Percentiles rank a stretch among this genome's conserved stretches.
These are phyloP conservation scores for Drosophila bunnanda DNA, from an alignment of 2,888 invertebrate genomes.

Conservation along the genomic window DNA sequence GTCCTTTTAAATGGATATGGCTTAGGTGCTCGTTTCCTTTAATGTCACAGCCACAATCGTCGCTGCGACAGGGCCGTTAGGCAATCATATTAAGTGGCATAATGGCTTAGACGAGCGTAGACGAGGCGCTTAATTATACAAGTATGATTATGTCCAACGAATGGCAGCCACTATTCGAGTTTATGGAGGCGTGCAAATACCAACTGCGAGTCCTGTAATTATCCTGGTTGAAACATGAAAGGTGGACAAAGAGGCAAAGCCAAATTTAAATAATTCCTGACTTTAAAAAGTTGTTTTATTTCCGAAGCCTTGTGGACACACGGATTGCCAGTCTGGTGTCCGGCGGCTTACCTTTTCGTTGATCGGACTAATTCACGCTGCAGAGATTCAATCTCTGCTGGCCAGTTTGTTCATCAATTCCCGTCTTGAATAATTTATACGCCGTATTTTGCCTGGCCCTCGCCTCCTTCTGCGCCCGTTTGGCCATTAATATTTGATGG, in stretches of 20 bases:
- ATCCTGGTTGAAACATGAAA: not conserved
- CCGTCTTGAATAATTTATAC: constrained; percentile 39
- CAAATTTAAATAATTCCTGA: not conserved
- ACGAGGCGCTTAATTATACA: constrained; percentile 48
- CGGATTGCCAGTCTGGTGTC: constrained; percentile 5
- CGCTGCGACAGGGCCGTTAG: constrained; percentile 37
- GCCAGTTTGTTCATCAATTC: constrained; percentile 40
- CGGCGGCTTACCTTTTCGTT: not conserved
- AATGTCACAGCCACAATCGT: constrained; percentile 36
- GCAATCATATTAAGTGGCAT: constrained; percentile 70
- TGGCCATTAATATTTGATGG: constrained; percentile 54
- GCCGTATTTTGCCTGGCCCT: not conserved
- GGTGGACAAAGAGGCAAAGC: not conserved
- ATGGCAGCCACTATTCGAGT: constrained; percentile 14
- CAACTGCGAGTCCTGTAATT: constrained; percentile 11
- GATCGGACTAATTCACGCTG: constrained; percentile 16
- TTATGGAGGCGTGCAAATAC: constrained; percentile 21
- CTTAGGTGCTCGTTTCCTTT: constrained; percentile 42
- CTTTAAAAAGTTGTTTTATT: constrained; percentile 9
- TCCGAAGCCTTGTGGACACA: constrained; percentile 10
- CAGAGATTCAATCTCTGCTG: constrained; percentile 26
- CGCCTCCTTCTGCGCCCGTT: not conserved
- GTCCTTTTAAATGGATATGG: constrained; percentile 38
- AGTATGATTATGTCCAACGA: constrained; percentile 39
- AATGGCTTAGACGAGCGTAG: constrained; percentile 1